A percentile compares a stretch with the other conserved stretches of the same genome.
Conservation (phyloP, 2,888 invertebrate species). For the Parapristionchus giblindavisi region DNA sequence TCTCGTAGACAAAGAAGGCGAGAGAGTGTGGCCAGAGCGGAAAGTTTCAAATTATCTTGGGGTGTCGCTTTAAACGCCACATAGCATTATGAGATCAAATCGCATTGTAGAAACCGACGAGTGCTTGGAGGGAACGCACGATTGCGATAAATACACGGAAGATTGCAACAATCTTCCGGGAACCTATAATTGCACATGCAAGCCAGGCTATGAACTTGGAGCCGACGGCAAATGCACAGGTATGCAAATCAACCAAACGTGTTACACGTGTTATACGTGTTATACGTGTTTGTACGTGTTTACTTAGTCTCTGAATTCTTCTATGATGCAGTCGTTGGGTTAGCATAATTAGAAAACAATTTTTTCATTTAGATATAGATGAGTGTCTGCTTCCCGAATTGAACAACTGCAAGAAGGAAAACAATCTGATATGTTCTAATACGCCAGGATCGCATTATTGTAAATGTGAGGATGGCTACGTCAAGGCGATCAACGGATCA, state of each 20-base stretch:
- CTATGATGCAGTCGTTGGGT: too few species aligned
- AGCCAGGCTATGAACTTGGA: constrained; percentile 23
- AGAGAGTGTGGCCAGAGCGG: too few species aligned
- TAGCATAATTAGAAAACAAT: too few species aligned
- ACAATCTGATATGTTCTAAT: constrained; percentile 14
- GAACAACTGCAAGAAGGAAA: constrained; percentile 18
- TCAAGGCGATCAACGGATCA: constrained; percentile 15
- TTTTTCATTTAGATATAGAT: constrained; percentile 30
- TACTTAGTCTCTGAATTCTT: too few species aligned
- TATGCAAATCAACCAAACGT: too few species aligned
- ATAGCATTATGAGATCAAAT: too few species aligned
- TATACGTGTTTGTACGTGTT: too few species aligned
- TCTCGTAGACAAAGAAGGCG: too few species aligned
- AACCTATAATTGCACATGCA: constrained; percentile 37
- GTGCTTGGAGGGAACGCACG: constrained; percentile 21
- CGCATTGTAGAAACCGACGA: constrained; percentile 36
- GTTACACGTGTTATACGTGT: too few species aligned
- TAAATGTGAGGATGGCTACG: constrained; percentile 22
- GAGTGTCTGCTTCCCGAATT: constrained; percentile 15
- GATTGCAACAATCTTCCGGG: constrained; percentile 38
- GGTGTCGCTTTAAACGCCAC: too few species aligned
- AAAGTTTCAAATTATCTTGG: too few species aligned
- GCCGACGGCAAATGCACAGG: constrained; percentile 28
- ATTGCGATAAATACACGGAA: constrained; percentile 32
- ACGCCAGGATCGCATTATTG: constrained; percentile 25